These are phyloP conservation scores for Lepisosteus osseus DNA, from an alignment of 2,113 vertebrate species.

Conservation along the genomic window DNA sequence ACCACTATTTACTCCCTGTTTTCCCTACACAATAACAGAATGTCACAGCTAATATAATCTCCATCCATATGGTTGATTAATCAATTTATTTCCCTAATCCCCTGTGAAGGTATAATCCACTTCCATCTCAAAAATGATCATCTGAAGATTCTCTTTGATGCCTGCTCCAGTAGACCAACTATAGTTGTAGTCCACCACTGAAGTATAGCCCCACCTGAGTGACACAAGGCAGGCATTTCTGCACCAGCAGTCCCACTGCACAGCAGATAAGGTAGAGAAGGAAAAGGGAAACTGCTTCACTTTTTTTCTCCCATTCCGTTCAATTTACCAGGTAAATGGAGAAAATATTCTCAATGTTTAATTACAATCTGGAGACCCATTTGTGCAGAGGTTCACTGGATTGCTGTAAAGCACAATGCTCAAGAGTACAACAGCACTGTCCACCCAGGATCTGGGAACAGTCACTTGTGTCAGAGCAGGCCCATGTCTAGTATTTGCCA, in stretches of 20 bases:
- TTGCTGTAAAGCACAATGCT: too few species aligned
- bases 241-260: too few species aligned
- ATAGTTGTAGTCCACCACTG: constrained; percentile 1
- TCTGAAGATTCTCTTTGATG: constrained; percentile 30
- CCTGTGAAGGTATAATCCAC: constrained; percentile 30
- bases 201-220: too few species aligned
- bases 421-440: not conserved
- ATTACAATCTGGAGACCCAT: too few species aligned
- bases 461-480: too few species aligned
- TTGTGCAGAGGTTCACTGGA: too few species aligned
- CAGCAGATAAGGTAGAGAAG: constrained; percentile 8
- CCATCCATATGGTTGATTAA: constrained; percentile 37
- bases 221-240: too few species aligned
- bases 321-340: too few species aligned
- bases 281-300: constrained; percentile 10
- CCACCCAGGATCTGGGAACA: not conserved
- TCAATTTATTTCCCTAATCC: constrained; percentile 42
- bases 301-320: constrained; percentile 13
- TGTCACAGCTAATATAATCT: constrained; percentile 46
- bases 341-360: too few species aligned
- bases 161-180: not conserved
- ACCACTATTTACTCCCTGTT: constrained; percentile 32
- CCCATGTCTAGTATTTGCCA: not conserved
- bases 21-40: constrained; percentile 38
- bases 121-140: constrained; percentile 33